Evolutionary conservation across 1,140 invertebrate genomes (phyloP), one percentile per base, ranked within the genome.

Genomic region (Drosophila saltans): DNA sequence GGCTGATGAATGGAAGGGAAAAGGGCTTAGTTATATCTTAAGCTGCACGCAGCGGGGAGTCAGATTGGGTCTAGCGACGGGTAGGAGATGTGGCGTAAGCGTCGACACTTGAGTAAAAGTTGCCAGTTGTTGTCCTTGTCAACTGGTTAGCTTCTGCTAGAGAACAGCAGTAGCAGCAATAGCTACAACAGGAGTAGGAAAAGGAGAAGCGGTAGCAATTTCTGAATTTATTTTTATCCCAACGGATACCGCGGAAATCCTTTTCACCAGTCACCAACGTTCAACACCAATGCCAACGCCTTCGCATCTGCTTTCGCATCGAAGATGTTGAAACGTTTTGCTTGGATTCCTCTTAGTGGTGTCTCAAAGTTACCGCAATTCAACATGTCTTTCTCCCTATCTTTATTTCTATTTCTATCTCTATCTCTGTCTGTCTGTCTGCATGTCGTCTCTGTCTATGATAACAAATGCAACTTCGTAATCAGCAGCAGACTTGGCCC

Each of bases 161-260:
- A 39, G 69, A 58, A 24, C 26, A 16, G 24, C 24, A 43, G 11
- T 9, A 52, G 9, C 8, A 52, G 8, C 1, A 48, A 24, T 6
- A 48, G 24, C 45, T 21, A 16, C 43, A 45, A n/a, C 43, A 16
- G n/a, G n/a, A 45, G 43, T 7, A 45, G n/a, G 16, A 45, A 16
- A 16, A 48, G 16, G 21, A 78, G 80, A 78, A 89, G 57, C 83
- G 83, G 84, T 83, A 83, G 80, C 84, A 88, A 88, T 89, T 88
- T 83, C 78, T 89, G 84, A 80, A 89, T 84, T 88, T 88, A 88
- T 89, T 84, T 88, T 89, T 81, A 89, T 88, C 78, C 74, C 52
- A 78, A 64, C 78, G 84, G 72, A 78, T 84, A 74, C 83, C 83
- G 83, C 84, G 84, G 84, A 88, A 88, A 89, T 88, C 84, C 83